Base-by-base conservation (phyloP, 1,140 invertebrate species). In the Triops longicaudatus region DNA sequence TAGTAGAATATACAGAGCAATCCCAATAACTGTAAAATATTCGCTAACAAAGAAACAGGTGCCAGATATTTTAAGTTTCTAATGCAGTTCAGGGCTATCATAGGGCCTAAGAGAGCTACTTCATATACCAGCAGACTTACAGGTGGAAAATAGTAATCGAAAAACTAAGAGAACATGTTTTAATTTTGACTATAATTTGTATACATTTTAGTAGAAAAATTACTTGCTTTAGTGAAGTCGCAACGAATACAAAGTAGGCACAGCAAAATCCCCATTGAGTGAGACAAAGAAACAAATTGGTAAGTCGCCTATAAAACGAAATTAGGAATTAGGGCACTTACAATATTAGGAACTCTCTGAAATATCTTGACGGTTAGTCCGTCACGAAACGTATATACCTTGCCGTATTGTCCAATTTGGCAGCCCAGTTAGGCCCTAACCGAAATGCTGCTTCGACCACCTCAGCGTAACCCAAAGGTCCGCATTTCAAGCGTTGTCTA, bases 221-320 rank as follows among this genome's bases (percentile, higher is more conserved):
- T 79, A 93, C 92, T 82, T 93, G 89, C 85, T 92, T 88, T 0
- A 94, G 84, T 84, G 93, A 97, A 73, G 91, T 89, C 0, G 94
- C 91, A 50, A 98, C 93, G 87, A 98, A 98, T n/a, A 98, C 89
- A 83, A 96, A 93, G 85, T 98, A 98, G 0, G 97, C 95, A 86
- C 94, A 97, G 84, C 96, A 98, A 86, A 98, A 98, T 63, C 96
- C 96, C 81, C 98, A 85, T 87, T 98, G 96, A 41, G 95, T 97
- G 79, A 97, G 89, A 79, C 94, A 92, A 75, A 98, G 86, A 85
- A 96, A 95, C 77, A 90, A 84, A 82, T 93, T 93, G 41, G 92
- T 88, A 79, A 90, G 80, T 43, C 90, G 90, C 81, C 91, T 91
- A 85, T 77, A 84, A 85, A 81, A 77, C 31, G 79, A 37, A 80